These are phyloP conservation scores for Hypothenemus hampei DNA, from an alignment of 1,140 invertebrate genomes.

Conservation along the genomic window DNA sequence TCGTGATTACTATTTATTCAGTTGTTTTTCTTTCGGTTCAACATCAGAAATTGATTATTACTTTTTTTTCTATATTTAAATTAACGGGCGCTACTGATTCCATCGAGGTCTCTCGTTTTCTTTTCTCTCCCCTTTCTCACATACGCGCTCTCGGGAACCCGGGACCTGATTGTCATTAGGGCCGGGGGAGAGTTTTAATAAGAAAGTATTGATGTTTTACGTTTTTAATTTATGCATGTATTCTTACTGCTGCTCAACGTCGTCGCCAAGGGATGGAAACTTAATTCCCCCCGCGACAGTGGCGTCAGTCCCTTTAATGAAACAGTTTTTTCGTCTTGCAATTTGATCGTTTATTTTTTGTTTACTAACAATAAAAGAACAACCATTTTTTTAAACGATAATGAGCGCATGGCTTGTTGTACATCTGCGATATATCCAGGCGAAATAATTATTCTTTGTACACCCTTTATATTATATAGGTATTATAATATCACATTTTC, in stretches of 20 bases:
- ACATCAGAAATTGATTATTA: too few species aligned
- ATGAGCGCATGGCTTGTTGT: too few species aligned
- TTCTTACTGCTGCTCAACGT: constrained; percentile 33
- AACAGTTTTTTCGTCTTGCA: constrained; percentile 21
- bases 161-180: constrained; percentile 46
- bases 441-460: too few species aligned
- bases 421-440: too few species aligned
- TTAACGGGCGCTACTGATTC: constrained; percentile 29
- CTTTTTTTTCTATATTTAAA: too few species aligned
- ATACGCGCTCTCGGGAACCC: constrained; percentile 28
- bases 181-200: constrained; percentile 45
- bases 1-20: too few species aligned
- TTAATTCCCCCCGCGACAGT: constrained; percentile 29
- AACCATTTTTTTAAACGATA: too few species aligned
- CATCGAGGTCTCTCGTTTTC: constrained; percentile 27
- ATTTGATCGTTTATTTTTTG: too few species aligned
- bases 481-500: too few species aligned
- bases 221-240: constrained; percentile 45
- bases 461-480: too few species aligned
- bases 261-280: constrained; percentile 28
- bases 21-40: too few species aligned
- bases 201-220: constrained; percentile 47
- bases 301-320: constrained; percentile 26
- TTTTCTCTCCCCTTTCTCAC: constrained; percentile 35
- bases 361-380: too few species aligned